A percentile compares a stretch with the other conserved stretches of the same genome.
Conservation (phyloP, 2,888 invertebrate species). For the Leptogaster cylindrica region DNA sequence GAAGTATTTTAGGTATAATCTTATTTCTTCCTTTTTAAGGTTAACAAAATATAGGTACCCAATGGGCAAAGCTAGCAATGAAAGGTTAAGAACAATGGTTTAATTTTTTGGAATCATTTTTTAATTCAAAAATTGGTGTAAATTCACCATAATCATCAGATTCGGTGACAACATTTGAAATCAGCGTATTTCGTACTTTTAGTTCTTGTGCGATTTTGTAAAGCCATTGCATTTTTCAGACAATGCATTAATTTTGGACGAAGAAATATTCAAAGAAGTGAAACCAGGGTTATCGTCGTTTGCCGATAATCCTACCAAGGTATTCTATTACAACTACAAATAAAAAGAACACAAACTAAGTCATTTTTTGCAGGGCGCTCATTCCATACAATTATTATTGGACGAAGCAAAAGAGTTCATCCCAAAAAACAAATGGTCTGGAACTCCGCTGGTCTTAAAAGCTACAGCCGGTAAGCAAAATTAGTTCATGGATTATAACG, state of each 20-base stretch:
- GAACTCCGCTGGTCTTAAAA: constrained; percentile 84
- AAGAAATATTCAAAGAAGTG: constrained; percentile 81
- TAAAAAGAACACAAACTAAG: background rate
- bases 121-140: no score
- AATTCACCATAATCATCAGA: no score
- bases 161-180: no score
- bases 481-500: background rate
- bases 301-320: constrained; percentile 79
- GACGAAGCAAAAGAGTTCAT: constrained; percentile 79
- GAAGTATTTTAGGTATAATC: constrained; percentile 71
- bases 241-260: constrained; percentile 77
- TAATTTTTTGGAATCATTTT: no score
- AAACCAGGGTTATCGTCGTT: constrained; percentile 93
- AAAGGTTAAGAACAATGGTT: no score
- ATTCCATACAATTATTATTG: constrained; percentile 74
- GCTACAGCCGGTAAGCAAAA: constrained; percentile 82
- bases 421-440: constrained; percentile 74
- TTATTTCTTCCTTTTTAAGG: background rate
- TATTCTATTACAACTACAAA: constrained; percentile 52
- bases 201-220: background rate
- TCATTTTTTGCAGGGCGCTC: constrained; percentile 67
- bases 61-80: no score
- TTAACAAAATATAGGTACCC: no score
- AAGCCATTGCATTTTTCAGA: constrained; percentile 51
- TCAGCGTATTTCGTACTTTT: no score